Evolutionary conservation across 2,888 invertebrate species (phyloP).

Genomic region (Nomada fucata): DNA sequence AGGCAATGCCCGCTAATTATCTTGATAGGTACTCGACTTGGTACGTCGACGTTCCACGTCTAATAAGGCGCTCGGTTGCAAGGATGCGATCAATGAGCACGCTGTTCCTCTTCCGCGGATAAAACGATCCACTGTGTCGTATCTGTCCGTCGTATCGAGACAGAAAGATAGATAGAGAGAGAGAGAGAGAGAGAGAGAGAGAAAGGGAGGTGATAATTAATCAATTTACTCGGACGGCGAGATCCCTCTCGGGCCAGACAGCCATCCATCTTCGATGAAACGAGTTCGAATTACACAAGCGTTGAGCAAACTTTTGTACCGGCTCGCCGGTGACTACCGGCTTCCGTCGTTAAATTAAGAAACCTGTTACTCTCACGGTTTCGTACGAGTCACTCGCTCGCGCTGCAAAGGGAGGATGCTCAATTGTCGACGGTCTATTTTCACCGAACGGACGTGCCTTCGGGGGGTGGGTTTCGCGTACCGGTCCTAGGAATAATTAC

Average conservation of each 20-base stretch:
- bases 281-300: conserved; percentile 39
- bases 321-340: conserved; percentile 32
- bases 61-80: not conserved
- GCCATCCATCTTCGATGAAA: conserved; percentile 30
- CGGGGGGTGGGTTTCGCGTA: conserved; percentile 1
- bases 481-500: conserved; percentile 42
- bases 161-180: not conserved
- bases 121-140: not conserved
- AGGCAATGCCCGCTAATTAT: conserved; percentile 39
- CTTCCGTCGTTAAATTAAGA: conserved; percentile 37
- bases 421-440: not conserved
- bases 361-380: conserved; percentile 33
- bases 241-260: conserved; percentile 23
- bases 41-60: not conserved
- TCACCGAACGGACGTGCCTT: too few relatives aligned
- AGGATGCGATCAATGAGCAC: not conserved
- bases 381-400: not conserved
- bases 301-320: conserved; percentile 36
- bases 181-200: not conserved
- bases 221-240: conserved; percentile 23
- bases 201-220: conserved; percentile 34
- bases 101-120: not conserved
- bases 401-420: not conserved
- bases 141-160: not conserved
- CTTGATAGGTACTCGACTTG: not conserved